Evolutionary conservation across 2,888 invertebrate genomes (phyloP).

Genomic region (Ypsolopha sequella): DNA sequence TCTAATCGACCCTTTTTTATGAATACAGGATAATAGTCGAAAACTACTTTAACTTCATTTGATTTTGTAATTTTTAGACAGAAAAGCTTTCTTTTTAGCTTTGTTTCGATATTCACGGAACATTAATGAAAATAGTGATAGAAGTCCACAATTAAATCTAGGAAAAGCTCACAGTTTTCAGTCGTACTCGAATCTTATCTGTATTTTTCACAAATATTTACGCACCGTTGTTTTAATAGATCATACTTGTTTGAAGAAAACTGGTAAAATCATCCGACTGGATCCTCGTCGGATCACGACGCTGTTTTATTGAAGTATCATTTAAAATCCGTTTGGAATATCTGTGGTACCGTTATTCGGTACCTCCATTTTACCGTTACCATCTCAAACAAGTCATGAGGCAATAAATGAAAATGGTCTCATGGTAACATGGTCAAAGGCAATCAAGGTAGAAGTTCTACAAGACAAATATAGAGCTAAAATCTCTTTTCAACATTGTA

Average conservation of each 20-base stretch:
- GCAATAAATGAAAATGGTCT: no score
- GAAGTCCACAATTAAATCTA: slow-evolving; percentile 20
- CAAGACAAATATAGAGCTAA: slow-evolving; percentile 62
- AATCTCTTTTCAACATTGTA: slow-evolving; percentile 66
- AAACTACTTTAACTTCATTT: not conserved
- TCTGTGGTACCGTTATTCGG: not conserved
- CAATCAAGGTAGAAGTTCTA: slow-evolving; percentile 49
- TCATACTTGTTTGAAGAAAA: not conserved
- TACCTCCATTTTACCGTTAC: not conserved
- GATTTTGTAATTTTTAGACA: not conserved
- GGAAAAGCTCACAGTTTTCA: slow-evolving; percentile 16
- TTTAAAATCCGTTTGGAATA: not conserved
- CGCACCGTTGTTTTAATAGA: not conserved
- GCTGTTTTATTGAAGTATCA: not conserved
- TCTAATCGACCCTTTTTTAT: not conserved
- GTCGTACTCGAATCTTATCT: slow-evolving; percentile 2
- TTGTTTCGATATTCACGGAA: slow-evolving; percentile 12
- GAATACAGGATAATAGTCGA: not conserved
- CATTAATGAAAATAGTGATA: slow-evolving; percentile 9
- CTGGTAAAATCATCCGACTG: not conserved
- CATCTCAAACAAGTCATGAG: no score
- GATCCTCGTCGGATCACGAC: not conserved
- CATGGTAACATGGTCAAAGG: slow-evolving; percentile 45
- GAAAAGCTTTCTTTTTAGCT: no score
- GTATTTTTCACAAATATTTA: slow-evolving; percentile 1